phyloP scores from a whole-genome alignment of 1,140 invertebrate genomes.

The Drosophila obscura region DNA sequence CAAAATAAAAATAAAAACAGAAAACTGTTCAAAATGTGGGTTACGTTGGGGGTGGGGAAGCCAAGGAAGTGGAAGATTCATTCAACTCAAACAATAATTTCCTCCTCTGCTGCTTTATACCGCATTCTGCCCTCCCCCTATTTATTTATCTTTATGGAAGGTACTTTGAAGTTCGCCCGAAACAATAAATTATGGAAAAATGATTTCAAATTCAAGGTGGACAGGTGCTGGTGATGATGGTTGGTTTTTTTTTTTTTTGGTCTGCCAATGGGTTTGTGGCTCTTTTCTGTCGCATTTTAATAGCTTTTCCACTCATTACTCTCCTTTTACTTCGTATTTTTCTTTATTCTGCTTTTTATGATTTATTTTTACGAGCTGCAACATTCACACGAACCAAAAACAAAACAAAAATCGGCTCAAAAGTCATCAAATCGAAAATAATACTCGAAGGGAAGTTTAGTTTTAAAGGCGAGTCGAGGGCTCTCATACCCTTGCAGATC shows the following conservation, averaged over 20 bases:
- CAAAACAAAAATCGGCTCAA: conserved; percentile 44
- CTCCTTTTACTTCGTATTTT: background rate
- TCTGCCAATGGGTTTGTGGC: background rate
- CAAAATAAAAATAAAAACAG: conserved; percentile 5
- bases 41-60: background rate
- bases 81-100: conserved; percentile 14
- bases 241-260: conserved; percentile 14
- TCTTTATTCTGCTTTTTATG: conserved; percentile 28
- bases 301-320: conserved; percentile 31
- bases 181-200: conserved; percentile 19
- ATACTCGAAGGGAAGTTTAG: conserved; percentile 1
- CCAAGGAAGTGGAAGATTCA: background rate
- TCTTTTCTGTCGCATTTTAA: conserved; percentile 22
- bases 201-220: conserved; percentile 30
- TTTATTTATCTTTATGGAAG: conserved; percentile 3
- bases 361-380: conserved; percentile 63
- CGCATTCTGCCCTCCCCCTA: too few relatives aligned
- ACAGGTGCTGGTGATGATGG: conserved; percentile 30
- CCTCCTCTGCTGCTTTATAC: background rate
- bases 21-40: conserved; percentile 29
- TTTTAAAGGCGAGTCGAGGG: too few relatives aligned
- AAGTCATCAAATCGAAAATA: conserved; percentile 29
- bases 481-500: too few relatives aligned
- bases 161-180: conserved; percentile 1
- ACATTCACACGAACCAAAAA: conserved; percentile 19